These are phyloP conservation scores for Chloroceryle inda DNA, from an alignment of 2,797 vertebrate species.

Conservation along the genomic window DNA sequence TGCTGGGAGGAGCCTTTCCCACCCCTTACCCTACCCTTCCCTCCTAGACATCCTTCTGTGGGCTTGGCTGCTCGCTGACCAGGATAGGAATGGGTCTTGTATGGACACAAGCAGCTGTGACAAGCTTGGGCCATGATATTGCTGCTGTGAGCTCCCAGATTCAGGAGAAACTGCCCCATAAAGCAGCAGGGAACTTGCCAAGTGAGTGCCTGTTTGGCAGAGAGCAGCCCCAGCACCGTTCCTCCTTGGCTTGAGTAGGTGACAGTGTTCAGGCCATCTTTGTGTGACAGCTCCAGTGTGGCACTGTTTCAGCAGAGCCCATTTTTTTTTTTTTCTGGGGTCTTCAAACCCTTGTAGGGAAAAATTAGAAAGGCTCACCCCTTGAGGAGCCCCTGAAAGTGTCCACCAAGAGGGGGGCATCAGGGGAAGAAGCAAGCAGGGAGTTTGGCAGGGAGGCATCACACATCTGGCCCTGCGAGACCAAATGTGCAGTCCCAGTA, in stretches of 20 bases:
- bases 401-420: background rate
- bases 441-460: background rate
- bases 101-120: background rate
- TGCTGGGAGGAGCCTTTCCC: background rate
- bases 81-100: background rate
- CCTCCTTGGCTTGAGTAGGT: background rate
- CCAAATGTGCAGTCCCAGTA: background rate
- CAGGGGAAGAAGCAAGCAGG: background rate
- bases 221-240: background rate
- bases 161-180: background rate
- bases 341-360: background rate
- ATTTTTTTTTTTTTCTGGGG: background rate
- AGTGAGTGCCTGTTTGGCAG: rapidly evolving
- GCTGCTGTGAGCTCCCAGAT: background rate
- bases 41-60: background rate
- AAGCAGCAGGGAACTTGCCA: background rate
- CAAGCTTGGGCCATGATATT: background rate
- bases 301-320: background rate
- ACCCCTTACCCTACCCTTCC: background rate
- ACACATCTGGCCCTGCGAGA: background rate
- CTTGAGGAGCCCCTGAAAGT: background rate
- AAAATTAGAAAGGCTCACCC: background rate
- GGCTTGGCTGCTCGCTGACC: rapidly evolving
- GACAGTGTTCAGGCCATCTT: background rate
- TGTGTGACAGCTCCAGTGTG: background rate